Conservation (phyloP, 2,113 vertebrate genomes). For the Panthera leo region DNA sequence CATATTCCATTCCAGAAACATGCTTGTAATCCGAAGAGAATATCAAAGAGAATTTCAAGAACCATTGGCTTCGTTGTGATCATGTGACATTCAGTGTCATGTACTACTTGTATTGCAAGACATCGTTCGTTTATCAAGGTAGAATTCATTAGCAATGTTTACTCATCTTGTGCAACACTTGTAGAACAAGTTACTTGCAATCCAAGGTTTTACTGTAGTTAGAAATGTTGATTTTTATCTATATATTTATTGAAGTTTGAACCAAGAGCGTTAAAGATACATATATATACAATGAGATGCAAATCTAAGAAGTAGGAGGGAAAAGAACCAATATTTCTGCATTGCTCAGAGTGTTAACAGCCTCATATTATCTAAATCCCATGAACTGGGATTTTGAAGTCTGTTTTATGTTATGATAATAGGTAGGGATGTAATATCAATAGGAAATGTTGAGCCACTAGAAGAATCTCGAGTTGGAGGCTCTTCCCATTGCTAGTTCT, state of each 20-base stretch:
- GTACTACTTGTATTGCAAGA: no score
- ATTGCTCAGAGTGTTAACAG: not conserved
- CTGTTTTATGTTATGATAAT: not conserved
- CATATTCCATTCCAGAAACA: no score
- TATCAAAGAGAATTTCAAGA: no score
- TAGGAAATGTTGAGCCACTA: not conserved
- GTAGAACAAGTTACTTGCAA: no score
- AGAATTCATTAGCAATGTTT: no score
- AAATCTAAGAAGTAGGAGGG: not conserved
- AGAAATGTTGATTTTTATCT: not conserved
- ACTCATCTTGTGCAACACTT: no score
- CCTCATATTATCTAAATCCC: not conserved
- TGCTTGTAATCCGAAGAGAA: no score
- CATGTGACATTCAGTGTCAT: no score
- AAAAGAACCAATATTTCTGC: not conserved
- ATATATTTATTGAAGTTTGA: no score
- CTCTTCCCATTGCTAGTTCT: not conserved
- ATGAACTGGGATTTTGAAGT: not conserved
- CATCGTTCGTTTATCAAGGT: no score
- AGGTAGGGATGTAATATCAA: not conserved
- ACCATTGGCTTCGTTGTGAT: no score
- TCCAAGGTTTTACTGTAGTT: not conserved
- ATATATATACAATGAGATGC: not conserved
- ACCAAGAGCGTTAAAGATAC: not conserved
- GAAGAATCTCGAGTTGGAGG: not conserved